phyloP scores from a whole-genome alignment of 1,140 invertebrate species.

The Eulimnadia texana region DNA sequence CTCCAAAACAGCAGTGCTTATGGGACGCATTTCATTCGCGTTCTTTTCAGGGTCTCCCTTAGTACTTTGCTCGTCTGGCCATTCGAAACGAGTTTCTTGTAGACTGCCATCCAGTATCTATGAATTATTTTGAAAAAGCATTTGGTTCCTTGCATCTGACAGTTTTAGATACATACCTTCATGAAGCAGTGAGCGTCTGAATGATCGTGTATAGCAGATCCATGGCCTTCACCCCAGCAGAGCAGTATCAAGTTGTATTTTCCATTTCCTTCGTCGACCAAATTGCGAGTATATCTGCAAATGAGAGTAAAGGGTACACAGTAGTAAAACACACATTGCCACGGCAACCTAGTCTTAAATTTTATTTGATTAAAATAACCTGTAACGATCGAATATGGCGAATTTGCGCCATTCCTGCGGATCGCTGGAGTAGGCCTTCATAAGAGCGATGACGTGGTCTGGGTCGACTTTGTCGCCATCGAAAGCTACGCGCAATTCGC shows the following conservation, averaged over 20 bases:
- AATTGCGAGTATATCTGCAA: constrained; percentile 76
- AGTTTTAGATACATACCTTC: constrained; percentile 47
- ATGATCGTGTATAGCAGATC: constrained; percentile 91
- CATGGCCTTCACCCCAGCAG: constrained; percentile 92
- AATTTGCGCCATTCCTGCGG: constrained; percentile 82
- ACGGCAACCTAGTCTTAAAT: background rate
- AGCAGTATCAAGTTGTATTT: constrained; percentile 95
- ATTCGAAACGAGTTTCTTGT: constrained; percentile 50
- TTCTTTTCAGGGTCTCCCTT: constrained; percentile 22
- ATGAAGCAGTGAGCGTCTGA: constrained; percentile 93
- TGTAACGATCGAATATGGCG: constrained; percentile 73
- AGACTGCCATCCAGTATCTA: constrained; percentile 38
- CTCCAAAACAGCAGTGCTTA: constrained; percentile 43
- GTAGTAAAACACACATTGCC: background rate
- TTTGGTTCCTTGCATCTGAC: background rate
- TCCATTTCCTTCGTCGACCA: constrained; percentile 88
- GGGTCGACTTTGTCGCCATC: constrained; percentile 63
- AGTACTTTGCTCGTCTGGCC: constrained; percentile 38
- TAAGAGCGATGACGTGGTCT: constrained; percentile 68
- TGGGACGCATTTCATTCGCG: constrained; percentile 38
- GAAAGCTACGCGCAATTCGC: constrained; percentile 58
- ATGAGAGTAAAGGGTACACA: too few relatives aligned
- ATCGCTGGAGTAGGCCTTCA: constrained; percentile 75
- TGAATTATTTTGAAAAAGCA: constrained; percentile 2
- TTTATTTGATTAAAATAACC: background rate